Evolutionary conservation across 2,113 vertebrate species (phyloP), one percentile per base, ranked within the genome.

Genomic region (Callipepla squamata): DNA sequence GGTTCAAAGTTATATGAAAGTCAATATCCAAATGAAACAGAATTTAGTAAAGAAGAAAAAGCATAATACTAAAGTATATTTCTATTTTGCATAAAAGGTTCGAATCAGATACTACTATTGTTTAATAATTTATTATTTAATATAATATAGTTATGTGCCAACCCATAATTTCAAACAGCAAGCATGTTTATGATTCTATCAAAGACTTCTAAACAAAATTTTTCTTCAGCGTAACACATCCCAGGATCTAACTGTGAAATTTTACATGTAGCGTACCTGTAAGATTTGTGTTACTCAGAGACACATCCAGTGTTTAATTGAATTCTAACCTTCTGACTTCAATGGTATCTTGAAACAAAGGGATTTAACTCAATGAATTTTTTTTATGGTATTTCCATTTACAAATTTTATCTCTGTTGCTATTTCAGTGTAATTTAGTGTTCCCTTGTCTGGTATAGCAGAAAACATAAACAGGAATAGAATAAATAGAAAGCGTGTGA

Each of bases 391-490:
- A 69, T 58, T 91, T 82, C 63, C 89, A 57, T 90, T 86, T 76
- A 85, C 62, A 48, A 94, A 86, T 69, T 95, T 96, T 93, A 87
- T 84, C 86, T 95, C 79, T 94, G 89, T 48, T 93, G 23, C 40
- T 95, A 58, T 90, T 94, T 95, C 93, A 90, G 59, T 55, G 14
- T 95, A 92, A 96, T 95, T 96, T 92, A 96, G 75, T 73, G 94
- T 85, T 81, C 77, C 13, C 65, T 78, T 89, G 40, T 78, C 83
- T 50, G 44, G 38, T 48, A 86, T 12, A 93, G 40, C 84, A 95
- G 93, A 94, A 95, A 95, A 74, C 50, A 82, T 65, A 95, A 91
- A 94, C n/a, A 94, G 88, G 92, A 90, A 93, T 38, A 74, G 67
- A 78, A 92, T 69, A 92, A 95, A 83, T 44, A 86, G 78, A 80